Conservation (phyloP, 2,113 vertebrate genomes). For the Hypocryptadius cinnamomeus region DNA sequence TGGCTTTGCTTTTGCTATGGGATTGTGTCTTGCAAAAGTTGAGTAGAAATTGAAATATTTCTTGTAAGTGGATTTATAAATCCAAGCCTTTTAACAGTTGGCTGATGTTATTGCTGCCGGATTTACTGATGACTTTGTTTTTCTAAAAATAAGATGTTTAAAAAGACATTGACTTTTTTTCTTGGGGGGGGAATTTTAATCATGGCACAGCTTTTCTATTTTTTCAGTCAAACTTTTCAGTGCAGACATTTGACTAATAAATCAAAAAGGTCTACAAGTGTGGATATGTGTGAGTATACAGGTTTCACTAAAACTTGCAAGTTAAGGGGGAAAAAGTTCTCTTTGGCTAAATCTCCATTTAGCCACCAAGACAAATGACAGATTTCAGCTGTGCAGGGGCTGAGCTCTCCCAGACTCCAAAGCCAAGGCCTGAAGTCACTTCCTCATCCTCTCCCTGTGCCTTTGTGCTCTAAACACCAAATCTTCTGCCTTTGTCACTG, state of each 20-base stretch:
- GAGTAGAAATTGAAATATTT: background rate
- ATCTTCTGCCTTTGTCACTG: background rate
- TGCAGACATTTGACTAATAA: background rate
- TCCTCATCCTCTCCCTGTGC: background rate
- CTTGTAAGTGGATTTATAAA: background rate
- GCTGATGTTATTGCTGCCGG: background rate
- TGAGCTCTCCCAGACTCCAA: background rate
- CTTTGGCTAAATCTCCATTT: background rate
- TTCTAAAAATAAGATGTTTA: background rate
- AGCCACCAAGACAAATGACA: background rate
- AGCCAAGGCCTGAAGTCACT: background rate
- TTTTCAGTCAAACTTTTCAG: background rate
- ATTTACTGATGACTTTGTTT: background rate
- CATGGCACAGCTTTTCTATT: background rate
- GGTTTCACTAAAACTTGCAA: background rate
- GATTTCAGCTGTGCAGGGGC: background rate
- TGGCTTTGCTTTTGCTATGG: background rate
- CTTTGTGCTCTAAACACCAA: background rate
- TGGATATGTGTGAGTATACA: accelerated
- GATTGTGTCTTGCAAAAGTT: background rate
- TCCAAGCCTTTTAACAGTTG: background rate
- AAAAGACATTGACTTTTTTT: background rate
- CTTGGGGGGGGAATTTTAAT: background rate
- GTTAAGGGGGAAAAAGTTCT: background rate
- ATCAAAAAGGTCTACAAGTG: background rate